phyloP scores from a whole-genome alignment of 2,888 invertebrate genomes.

The Pocota personata region DNA sequence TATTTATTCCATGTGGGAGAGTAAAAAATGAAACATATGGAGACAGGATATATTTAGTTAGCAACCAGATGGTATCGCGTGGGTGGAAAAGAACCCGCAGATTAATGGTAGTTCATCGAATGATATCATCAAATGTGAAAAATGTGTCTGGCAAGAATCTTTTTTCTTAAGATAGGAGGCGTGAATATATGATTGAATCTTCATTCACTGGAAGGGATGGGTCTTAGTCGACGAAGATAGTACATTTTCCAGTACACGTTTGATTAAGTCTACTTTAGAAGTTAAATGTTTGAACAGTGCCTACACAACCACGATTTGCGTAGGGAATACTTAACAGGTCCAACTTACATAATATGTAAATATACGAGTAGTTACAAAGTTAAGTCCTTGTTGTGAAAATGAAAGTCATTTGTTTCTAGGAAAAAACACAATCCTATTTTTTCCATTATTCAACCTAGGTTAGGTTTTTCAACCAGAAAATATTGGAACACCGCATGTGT shows the following conservation, averaged over 20 bases:
- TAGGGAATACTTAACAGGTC: too few species aligned
- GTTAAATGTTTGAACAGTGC: too few species aligned
- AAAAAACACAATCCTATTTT: neutral
- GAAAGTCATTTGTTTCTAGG: too few species aligned
- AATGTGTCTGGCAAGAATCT: neutral
- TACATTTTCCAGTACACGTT: too few species aligned
- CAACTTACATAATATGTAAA: too few species aligned
- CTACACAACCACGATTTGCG: too few species aligned
- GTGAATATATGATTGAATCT: neutral
- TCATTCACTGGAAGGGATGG: too few species aligned
- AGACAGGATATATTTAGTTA: conserved; percentile 27
- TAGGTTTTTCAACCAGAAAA: neutral
- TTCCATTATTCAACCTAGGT: neutral
- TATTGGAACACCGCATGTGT: neutral
- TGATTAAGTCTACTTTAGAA: too few species aligned
- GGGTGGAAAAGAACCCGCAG: neutral
- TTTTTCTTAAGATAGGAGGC: neutral
- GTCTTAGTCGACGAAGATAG: too few species aligned
- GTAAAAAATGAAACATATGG: conserved; percentile 8
- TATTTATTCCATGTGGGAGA: conserved; percentile 16
- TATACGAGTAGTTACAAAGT: too few species aligned
- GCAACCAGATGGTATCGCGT: neutral
- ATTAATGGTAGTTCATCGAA: conserved; percentile 24
- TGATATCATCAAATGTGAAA: neutral
- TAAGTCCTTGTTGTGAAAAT: too few species aligned